phyloP scores from a whole-genome alignment of 2,797 vertebrate species.

The Meda fulgida region DNA sequence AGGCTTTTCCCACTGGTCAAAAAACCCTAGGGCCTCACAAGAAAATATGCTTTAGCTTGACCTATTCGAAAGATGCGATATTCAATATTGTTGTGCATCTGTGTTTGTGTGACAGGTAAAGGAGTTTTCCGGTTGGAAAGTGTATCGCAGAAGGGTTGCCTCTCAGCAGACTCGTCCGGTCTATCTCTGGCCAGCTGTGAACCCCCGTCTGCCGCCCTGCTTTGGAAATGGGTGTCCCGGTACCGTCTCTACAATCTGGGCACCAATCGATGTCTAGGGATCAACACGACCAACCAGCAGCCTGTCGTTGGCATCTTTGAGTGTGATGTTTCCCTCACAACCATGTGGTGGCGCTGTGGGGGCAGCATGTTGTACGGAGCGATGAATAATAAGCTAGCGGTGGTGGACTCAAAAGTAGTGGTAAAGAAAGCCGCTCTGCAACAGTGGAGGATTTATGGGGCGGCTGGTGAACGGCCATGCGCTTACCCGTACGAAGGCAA shows the following conservation, averaged over 20 bases:
- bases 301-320: conserved; percentile 78
- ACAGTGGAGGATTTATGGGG: conserved; percentile 83
- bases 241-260: conserved; percentile 88
- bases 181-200: conserved; percentile 83
- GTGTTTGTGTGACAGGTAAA: conserved; percentile 76
- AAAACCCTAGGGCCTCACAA: neutral
- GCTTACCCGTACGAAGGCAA: conserved; percentile 88
- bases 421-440: conserved; percentile 74
- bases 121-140: conserved; percentile 88
- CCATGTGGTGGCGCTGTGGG: conserved; percentile 85
- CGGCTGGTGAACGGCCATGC: conserved; percentile 82
- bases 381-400: conserved; percentile 79
- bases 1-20: conserved; percentile 34
- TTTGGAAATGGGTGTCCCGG: conserved; percentile 96
- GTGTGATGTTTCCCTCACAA: conserved; percentile 78
- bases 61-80: neutral
- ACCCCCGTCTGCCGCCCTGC: conserved; percentile 79
- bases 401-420: conserved; percentile 74
- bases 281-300: conserved; percentile 80
- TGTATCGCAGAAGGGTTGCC: conserved; percentile 78
- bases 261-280: conserved; percentile 84
- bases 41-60: conserved; percentile 11
- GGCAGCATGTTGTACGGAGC: conserved; percentile 78
- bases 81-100: neutral
- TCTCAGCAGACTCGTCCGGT: conserved; percentile 73